Evolutionary conservation across 2,797 vertebrate species (phyloP).

Genomic region (Parotocinclus haroldoi): DNA sequence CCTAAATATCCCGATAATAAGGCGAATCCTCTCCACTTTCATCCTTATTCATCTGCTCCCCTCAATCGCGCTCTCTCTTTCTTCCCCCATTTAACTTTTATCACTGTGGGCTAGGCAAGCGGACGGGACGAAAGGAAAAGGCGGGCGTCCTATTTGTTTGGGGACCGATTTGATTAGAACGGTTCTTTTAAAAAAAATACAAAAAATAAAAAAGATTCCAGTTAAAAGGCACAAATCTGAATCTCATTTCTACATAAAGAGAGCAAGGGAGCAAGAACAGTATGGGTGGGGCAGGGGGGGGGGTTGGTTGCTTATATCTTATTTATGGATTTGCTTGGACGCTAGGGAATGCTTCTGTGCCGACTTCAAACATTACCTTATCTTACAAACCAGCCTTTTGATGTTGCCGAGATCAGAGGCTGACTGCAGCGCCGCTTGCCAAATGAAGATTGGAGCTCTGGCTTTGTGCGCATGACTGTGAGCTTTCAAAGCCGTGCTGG

Average conservation of each 20-base stretch:
- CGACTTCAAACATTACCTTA: conserved; percentile 97
- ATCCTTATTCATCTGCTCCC: neutral
- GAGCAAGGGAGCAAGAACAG: conserved; percentile 55
- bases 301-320: conserved; percentile 80
- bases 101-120: conserved; percentile 10
- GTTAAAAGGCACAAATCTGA: conserved; percentile 71
- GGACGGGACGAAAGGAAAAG: conserved; percentile 17
- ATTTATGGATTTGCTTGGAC: conserved; percentile 93
- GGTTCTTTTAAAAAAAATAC: conserved; percentile 61
- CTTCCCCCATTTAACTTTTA: conserved; percentile 17
- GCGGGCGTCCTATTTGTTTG: conserved; percentile 51
- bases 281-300: conserved; percentile 38
- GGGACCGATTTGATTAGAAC: conserved; percentile 61
- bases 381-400: conserved; percentile 96
- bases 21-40: conserved; percentile 19
- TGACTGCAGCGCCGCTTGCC: conserved; percentile 83
- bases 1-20: conserved; percentile 20
- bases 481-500: conserved; percentile 83
- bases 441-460: conserved; percentile 78
- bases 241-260: conserved; percentile 72
- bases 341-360: conserved; percentile 84
- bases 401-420: conserved; percentile 90
- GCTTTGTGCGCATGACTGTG: conserved; percentile 76
- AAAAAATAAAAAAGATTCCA: too few species aligned
- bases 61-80: conserved; percentile 9